phyloP scores from a whole-genome alignment of 1,140 invertebrate species.

The Mesaphorura yosii region DNA sequence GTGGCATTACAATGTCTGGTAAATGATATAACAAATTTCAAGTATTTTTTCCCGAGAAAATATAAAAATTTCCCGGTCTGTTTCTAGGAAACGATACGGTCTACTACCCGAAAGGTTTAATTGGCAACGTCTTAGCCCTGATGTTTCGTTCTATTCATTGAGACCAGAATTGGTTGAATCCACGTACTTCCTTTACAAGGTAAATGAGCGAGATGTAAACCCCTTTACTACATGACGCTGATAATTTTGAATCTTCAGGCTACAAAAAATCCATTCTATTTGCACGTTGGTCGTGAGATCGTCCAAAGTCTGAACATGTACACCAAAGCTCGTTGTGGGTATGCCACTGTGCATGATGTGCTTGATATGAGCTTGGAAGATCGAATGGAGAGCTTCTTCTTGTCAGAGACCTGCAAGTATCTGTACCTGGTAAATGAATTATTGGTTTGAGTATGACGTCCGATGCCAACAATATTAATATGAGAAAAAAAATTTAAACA shows the following conservation, averaged over 20 bases:
- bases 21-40: not conserved
- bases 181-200: conserved; percentile 55
- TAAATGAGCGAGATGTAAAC: conserved; percentile 19
- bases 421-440: no score
- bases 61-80: not conserved
- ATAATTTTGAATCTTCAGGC: conserved; percentile 43
- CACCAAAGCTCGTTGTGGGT: conserved; percentile 52
- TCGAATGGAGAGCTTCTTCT: conserved; percentile 59
- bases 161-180: conserved; percentile 56
- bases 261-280: conserved; percentile 58
- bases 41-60: not conserved
- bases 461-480: no score
- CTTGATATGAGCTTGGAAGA: conserved; percentile 54
- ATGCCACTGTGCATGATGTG: conserved; percentile 59
- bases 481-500: conserved; percentile 34
- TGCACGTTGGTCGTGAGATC: conserved; percentile 55
- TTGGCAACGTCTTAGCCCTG: conserved; percentile 50
- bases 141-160: conserved; percentile 55
- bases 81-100: conserved; percentile 44
- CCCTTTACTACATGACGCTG: not conserved
- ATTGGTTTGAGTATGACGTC: no score
- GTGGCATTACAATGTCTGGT: conserved; percentile 44
- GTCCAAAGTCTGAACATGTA: conserved; percentile 49
- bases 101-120: conserved; percentile 57
- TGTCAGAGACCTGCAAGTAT: conserved; percentile 62